Conservation (phyloP, 2,888 invertebrate genomes). For the Thereva unica region DNA sequence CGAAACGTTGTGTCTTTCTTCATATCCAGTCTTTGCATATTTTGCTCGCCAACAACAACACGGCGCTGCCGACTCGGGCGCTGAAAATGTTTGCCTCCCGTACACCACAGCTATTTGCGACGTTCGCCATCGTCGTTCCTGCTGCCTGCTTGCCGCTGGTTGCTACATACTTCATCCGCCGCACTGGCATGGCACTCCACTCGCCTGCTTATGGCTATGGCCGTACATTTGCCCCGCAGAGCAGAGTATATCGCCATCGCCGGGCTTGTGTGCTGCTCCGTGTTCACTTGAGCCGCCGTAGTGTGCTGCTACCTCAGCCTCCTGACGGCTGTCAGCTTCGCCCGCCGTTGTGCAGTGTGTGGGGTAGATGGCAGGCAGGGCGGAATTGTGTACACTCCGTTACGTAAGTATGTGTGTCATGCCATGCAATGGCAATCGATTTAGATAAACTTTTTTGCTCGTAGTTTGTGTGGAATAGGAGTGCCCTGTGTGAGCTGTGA, state of each 20-base stretch:
- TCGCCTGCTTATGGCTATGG: neutral
- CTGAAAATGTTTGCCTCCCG: conserved; percentile 53
- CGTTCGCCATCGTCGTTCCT: conserved; percentile 48
- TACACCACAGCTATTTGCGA: conserved; percentile 50
- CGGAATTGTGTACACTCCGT: conserved; percentile 3
- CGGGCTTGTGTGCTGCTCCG: conserved; percentile 11
- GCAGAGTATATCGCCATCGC: neutral
- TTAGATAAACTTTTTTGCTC: conserved; percentile 30
- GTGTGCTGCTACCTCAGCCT: conserved; percentile 3
- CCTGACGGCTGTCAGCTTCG: conserved; percentile 4
- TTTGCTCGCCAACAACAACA: conserved; percentile 32
- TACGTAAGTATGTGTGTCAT: conserved; percentile 24
- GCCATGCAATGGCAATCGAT: conserved; percentile 34
- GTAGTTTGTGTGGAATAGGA: conserved; percentile 26
- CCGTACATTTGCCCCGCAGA: too few relatives aligned
- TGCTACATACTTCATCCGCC: conserved; percentile 24
- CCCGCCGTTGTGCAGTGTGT: conserved; percentile 6
- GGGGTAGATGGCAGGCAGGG: neutral
- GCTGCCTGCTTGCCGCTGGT: conserved; percentile 45
- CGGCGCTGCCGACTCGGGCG: conserved; percentile 47
- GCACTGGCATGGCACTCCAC: neutral
- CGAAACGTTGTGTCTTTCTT: conserved; percentile 26
- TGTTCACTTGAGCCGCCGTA: conserved; percentile 5
- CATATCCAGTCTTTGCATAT: conserved; percentile 34
- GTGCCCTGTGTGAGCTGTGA: conserved; percentile 5